Evolutionary conservation across 2,113 vertebrate genomes (phyloP), one percentile per base, ranked within the genome.

Genomic region (Alligator sinensis): DNA sequence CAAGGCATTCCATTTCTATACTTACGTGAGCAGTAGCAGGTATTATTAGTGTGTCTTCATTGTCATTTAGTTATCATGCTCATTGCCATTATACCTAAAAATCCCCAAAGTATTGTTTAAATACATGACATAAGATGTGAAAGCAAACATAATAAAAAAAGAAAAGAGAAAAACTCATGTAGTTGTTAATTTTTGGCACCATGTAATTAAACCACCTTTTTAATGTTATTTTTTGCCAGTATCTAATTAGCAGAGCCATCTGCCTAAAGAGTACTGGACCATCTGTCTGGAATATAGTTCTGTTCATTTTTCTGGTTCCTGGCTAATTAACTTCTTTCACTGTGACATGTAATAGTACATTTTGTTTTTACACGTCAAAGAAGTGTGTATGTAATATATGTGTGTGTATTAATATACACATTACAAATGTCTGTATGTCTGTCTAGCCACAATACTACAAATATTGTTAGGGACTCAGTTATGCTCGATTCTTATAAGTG

Each of bases 231-330:
- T 95, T 98, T 98, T 97, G 96, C 97, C 96, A 97, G 94, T 94
- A 95, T 97, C 97, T 98, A 98, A 98, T 98, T 98, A 98, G 93
- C 95, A 96, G 92, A 97, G 92, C 98, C 98, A 98, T 98, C 98
- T 98, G 98, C 96, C 93, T 94, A 87, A 96, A 93, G 95, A 96
- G 90, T 80, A 47, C 88, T 96, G 96, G 96, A 90, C 98, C 98
- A 98, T 98, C 98, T 98, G 98, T 93, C 89, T 97, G n/a, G 84
- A 94, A 93, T 96, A 93, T 93, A 94, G 91, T 96, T 98, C 96
- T 93, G 88, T 97, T 98, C 88, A 78, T 92, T 94, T 97, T 97
- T 90, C 92, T 90, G 84, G 90, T 97, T 96, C 92, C 96, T 88
- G 87, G 89, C 96, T 97, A 95, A 97, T 97, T 97, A 97, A 93